These are phyloP conservation scores for Muscicapa striata DNA, from an alignment of 2,797 vertebrate species.

Conservation along the genomic window DNA sequence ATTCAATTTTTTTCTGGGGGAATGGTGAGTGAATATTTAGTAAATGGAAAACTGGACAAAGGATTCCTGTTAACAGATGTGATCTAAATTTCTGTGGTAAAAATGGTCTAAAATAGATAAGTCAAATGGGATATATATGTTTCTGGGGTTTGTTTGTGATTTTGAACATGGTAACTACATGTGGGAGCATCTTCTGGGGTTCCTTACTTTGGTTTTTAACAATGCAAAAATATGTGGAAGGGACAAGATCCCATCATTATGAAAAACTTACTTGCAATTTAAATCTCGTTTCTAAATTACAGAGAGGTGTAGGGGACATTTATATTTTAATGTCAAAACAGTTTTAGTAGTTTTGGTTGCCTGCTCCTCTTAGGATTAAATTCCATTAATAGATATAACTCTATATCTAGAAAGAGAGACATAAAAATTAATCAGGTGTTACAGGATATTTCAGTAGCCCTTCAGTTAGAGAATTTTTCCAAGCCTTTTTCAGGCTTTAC, in stretches of 20 bases:
- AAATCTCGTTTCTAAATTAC: constrained; percentile 41
- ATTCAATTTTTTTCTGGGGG: background rate
- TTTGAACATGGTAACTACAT: background rate
- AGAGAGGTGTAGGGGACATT: background rate
- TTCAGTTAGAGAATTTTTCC: constrained; percentile 4
- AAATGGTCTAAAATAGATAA: background rate
- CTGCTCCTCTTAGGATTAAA: constrained; percentile 2
- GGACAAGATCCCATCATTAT: background rate
- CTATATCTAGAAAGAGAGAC: background rate
- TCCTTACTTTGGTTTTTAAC: background rate
- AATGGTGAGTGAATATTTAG: background rate
- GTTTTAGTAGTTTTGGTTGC: background rate
- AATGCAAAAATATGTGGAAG: background rate
- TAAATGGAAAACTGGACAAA: background rate
- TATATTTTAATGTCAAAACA: constrained; percentile 23
- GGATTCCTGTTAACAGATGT: background rate
- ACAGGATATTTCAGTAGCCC: background rate
- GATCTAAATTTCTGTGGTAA: background rate
- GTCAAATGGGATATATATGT: background rate
- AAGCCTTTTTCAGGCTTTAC: background rate
- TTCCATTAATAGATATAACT: constrained; percentile 11
- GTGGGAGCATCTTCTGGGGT: background rate
- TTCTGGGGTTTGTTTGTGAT: background rate
- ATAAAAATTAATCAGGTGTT: background rate
- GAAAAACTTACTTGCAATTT: background rate